Conservation (phyloP, 1,140 invertebrate species). For the Stegodyphus dumicola region DNA sequence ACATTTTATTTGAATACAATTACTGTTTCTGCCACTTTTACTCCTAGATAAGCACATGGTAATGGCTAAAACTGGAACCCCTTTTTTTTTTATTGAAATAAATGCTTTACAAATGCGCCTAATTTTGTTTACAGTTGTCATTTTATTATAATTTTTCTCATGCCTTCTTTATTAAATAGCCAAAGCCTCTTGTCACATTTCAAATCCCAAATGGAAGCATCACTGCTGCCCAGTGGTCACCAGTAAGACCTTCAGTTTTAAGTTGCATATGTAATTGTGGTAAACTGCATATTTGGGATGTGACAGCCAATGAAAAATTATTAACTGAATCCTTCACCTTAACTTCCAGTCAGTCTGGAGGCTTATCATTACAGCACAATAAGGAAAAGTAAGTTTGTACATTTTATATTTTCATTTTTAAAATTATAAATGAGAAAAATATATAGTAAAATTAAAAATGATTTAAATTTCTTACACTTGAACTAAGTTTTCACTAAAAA, state of each 20-base stretch:
- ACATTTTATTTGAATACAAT: too few relatives aligned
- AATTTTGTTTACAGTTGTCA: too few relatives aligned
- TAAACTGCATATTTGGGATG: constrained; percentile 45
- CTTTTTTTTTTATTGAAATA: too few relatives aligned
- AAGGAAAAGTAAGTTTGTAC: constrained; percentile 29
- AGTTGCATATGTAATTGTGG: constrained; percentile 27
- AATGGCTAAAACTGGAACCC: too few relatives aligned
- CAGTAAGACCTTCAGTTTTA: constrained; percentile 39
- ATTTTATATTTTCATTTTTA: not conserved
- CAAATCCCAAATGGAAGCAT: constrained; percentile 27
- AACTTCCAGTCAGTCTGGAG: not conserved
- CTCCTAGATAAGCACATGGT: too few relatives aligned
- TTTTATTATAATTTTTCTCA: too few relatives aligned
- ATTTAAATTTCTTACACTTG: not conserved
- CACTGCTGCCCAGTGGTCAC: constrained; percentile 55
- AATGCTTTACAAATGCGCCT: too few relatives aligned
- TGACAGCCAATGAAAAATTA: constrained; percentile 14
- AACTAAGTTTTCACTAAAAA: not conserved
- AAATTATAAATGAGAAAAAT: not conserved
- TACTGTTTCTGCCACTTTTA: too few relatives aligned
- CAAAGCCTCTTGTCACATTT: constrained; percentile 46
- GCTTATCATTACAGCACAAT: constrained; percentile 34
- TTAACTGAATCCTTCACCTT: constrained; percentile 18
- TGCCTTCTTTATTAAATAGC: not conserved
- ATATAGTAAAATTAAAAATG: not conserved